Evolutionary conservation across 2,888 invertebrate genomes (phyloP), one percentile per base, ranked within the genome.

Genomic region (Pyrochroa serraticornis): DNA sequence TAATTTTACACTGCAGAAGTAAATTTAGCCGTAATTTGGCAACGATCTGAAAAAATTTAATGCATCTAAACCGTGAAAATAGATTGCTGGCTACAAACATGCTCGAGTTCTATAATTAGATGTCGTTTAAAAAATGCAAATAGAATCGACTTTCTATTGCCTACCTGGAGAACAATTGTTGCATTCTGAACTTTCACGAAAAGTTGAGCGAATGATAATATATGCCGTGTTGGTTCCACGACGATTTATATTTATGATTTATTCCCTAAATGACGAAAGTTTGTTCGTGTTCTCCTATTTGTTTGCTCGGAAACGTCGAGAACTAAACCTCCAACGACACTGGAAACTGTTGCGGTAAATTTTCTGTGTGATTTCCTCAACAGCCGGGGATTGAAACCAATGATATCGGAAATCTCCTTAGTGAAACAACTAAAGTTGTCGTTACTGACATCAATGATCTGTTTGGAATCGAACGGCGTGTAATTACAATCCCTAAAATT

Each of bases 11-110:
- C 35, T 10, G n/a, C n/a, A n/a, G n/a, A 34, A 36, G 38, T 45
- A 39, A 45, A 52, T 37, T 52, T 52, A 52, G 52, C 44, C 33
- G 41, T 13, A 36, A 54, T 54, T 54, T 54, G 46, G 53, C 53
- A 47, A 14, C 35, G n/a, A 7, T 33, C 34, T 42, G 31, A 8
- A 31, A 42, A 42, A 42, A 42, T 42, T 42, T 32, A 30, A 7
- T 32, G 32, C 32, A 30, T 30, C 32, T 8, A 31, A 31, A 31
- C 42, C 31, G 42, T 22, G 22, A 31, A 42, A 42, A 31, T 31
- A 42, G 14, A 12, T 9, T 42, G 42, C 12, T 42, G 39, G 6
- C 10, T 12, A n/a, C n/a, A 2, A 39, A 14, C 39, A 5, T n/a
- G 10, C n/a, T 30, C 39, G 10, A 7, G 13, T 8, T 22, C 42